phyloP scores from a whole-genome alignment of 2,797 vertebrate genomes.

The Geotrypetes seraphini region DNA sequence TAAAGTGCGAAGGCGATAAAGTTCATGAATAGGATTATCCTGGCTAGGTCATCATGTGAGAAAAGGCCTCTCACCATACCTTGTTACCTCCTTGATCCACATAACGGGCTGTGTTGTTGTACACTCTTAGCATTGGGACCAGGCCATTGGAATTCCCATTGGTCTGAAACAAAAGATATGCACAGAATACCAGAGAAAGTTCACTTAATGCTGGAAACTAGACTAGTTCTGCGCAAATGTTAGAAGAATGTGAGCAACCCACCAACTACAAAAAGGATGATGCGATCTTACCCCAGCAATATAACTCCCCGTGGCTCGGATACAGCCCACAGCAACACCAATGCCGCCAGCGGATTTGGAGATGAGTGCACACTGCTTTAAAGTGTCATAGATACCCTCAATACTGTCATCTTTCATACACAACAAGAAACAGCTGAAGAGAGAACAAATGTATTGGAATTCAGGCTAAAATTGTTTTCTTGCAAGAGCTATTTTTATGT shows the following conservation, averaged over 20 bases:
- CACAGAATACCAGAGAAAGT: neutral
- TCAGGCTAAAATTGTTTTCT: too few species aligned
- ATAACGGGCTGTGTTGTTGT: slow-evolving; percentile 95
- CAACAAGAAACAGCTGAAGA: slow-evolving; percentile 81
- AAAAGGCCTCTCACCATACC: too few species aligned
- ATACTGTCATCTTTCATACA: slow-evolving; percentile 97
- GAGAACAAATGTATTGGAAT: neutral
- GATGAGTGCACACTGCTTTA: slow-evolving; percentile 93
- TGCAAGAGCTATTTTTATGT: too few species aligned
- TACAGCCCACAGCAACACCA: slow-evolving; percentile 89
- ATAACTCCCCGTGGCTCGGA: slow-evolving; percentile 90
- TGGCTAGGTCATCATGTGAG: too few species aligned
- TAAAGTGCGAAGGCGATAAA: too few species aligned
- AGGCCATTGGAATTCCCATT: slow-evolving; percentile 95
- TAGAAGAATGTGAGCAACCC: too few species aligned
- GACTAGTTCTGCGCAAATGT: too few species aligned
- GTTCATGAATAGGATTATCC: too few species aligned
- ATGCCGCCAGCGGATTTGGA: slow-evolving; percentile 96
- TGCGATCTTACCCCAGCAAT: slow-evolving; percentile 82
- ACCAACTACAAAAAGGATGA: too few species aligned
- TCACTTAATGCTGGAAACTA: too few species aligned
- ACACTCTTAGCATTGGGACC: slow-evolving; percentile 93
- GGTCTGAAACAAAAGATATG: slow-evolving; percentile 52
- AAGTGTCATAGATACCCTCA: slow-evolving; percentile 89
- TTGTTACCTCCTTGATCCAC: slow-evolving; percentile 97